Percentiles rank a stretch among this genome's conserved stretches.
Conservation (phyloP, 2,797 vertebrate species). For the Varecia variegata region DNA sequence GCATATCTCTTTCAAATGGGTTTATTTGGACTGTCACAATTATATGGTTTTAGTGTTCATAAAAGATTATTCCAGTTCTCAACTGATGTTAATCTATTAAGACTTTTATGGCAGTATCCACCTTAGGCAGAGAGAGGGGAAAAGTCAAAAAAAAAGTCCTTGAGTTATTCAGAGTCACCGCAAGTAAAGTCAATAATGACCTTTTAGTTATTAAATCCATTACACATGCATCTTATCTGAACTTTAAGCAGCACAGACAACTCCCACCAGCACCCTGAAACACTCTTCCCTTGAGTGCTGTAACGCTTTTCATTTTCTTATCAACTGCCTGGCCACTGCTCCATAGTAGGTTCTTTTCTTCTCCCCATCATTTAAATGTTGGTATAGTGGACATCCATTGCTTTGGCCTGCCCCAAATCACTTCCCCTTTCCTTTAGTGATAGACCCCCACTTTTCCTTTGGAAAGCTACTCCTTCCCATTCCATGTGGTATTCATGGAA, state of each 20-base stretch:
- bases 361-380: neutral
- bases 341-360: neutral
- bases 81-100: slow-evolving; percentile 3
- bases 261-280: neutral
- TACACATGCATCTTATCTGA: neutral
- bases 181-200: neutral
- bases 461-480: neutral
- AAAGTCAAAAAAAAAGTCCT: neutral
- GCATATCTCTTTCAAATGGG: neutral
- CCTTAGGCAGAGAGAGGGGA: neutral
- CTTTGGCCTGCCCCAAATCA: neutral
- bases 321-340: neutral
- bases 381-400: neutral
- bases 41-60: neutral
- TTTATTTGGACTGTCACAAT: neutral
- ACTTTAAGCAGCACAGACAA: neutral
- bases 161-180: neutral
- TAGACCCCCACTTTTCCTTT: neutral
- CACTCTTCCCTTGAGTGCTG: neutral
- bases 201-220: neutral
- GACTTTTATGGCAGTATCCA: neutral
- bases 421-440: neutral
- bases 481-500: neutral
- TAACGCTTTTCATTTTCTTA: neutral
- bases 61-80: neutral